Evolutionary conservation across 2,797 vertebrate genomes (phyloP).

Genomic region (Pseudocheirus occidentalis): DNA sequence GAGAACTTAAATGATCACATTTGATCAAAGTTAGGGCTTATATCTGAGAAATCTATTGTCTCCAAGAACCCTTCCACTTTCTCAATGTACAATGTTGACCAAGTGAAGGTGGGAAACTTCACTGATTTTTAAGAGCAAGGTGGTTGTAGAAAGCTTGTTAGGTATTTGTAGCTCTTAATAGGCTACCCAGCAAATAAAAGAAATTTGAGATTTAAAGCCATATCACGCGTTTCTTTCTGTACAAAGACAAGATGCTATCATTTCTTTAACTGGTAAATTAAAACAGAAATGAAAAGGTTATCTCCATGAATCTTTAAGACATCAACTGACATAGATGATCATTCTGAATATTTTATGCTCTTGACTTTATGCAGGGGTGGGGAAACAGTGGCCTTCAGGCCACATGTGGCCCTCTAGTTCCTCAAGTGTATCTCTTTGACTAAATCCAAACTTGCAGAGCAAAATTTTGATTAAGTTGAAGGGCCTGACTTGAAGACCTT

Average conservation of each 20-base stretch:
- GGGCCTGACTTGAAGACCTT: too few relatives aligned
- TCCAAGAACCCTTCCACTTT: slow-evolving; percentile 21
- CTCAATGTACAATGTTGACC: slow-evolving; percentile 15
- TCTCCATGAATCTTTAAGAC: neutral
- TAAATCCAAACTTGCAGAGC: too few relatives aligned
- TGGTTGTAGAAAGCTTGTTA: neutral
- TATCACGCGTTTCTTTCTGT: neutral
- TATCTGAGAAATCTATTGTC: neutral
- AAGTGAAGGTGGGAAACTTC: neutral
- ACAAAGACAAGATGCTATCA: neutral
- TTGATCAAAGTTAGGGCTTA: slow-evolving; percentile 37
- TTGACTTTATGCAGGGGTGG: neutral
- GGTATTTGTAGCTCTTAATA: neutral
- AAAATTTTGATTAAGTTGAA: too few relatives aligned
- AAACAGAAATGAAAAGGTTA: neutral
- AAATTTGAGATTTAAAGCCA: neutral
- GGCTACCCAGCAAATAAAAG: neutral
- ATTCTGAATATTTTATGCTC: neutral
- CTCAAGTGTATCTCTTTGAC: too few relatives aligned
- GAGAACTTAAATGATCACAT: neutral
- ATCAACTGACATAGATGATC: neutral
- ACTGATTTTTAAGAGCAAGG: neutral
- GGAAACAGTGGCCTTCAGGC: too few relatives aligned
- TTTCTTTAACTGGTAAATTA: neutral
- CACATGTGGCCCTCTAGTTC: too few relatives aligned